These are phyloP conservation scores for Pterocles burchelli DNA, from an alignment of 2,113 vertebrate genomes.

Conservation along the genomic window DNA sequence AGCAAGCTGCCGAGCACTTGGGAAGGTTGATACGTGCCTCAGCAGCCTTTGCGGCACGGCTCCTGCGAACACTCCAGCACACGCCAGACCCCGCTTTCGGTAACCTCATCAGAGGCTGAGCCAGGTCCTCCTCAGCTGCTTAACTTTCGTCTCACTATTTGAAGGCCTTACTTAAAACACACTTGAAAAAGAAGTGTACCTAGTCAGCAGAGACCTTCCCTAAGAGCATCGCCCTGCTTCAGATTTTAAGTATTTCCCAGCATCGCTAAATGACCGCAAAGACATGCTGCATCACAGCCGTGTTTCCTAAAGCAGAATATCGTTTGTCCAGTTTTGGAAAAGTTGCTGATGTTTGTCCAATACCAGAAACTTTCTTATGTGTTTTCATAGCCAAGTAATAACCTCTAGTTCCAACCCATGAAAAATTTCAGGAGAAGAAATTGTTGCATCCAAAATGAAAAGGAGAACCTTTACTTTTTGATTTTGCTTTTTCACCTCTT, in stretches of 20 bases:
- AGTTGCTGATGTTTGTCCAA: neutral
- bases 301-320: neutral
- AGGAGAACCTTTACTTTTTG: neutral
- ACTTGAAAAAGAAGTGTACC: neutral
- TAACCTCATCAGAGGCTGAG: neutral
- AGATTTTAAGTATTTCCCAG: neutral
- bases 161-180: neutral
- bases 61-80: neutral
- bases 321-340: neutral
- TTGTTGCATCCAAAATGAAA: neutral
- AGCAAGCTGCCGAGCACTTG: neutral
- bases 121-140: neutral
- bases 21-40: neutral
- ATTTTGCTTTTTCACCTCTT: neutral
- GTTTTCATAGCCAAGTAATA: neutral
- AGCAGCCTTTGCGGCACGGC: neutral
- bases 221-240: neutral
- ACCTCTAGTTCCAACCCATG: neutral
- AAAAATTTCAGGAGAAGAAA: neutral
- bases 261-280: neutral
- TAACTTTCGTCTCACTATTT: neutral
- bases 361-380: neutral
- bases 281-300: neutral
- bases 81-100: neutral
- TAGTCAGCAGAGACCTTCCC: neutral